Evolutionary conservation across 23 tunicate species (phyloP), one percentile per base, ranked within the genome.

Genomic region (Oikopleura dioica): DNA sequence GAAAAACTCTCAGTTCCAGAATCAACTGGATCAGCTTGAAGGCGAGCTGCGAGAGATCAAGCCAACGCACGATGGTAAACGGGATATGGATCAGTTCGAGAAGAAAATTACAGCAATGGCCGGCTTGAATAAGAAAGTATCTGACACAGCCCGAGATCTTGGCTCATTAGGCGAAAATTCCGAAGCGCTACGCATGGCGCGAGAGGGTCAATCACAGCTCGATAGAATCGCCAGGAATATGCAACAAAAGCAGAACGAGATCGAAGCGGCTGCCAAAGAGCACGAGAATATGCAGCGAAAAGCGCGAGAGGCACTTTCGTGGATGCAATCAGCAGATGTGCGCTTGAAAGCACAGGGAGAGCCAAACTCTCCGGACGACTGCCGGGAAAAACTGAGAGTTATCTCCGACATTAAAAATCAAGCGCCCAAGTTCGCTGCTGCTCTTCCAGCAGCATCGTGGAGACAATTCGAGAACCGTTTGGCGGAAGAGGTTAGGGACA

Each of bases 251-350:
- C 9, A 44, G 55, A 44, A 44, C 55, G 55, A 44, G 9, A 44
- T 44, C 55, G 55, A 44, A 44, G 16, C 55, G 16, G 55, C 55
- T 44, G 9, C 55, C 16, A 9, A 16, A 9, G 55, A 44, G 16
- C 9, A 44, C 16, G 55, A 44, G 9, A 16, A 9, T 16, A 44
- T 9, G 16, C 55, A 16, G 16, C 9, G 16, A 44, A 44, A 44
- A 44, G 16, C 16, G 16, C 16, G 16, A 44, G 55, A 44, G 16
- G 55, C 55, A 44, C 16, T 44, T 44, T 44, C 55, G 55, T 63
- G 72, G 72, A 63, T 63, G 72, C 72, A 63, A 63, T 12, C 30
- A 12, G 72, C 72, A 4, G 72, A 63, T 16, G 72, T 63, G 16
- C 72, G 72, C 72, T 31, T 63, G 4, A 23, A 63, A 31, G 72